These are phyloP conservation scores for Campoletis raptor DNA, from an alignment of 2,888 invertebrate genomes.

Conservation along the genomic window DNA sequence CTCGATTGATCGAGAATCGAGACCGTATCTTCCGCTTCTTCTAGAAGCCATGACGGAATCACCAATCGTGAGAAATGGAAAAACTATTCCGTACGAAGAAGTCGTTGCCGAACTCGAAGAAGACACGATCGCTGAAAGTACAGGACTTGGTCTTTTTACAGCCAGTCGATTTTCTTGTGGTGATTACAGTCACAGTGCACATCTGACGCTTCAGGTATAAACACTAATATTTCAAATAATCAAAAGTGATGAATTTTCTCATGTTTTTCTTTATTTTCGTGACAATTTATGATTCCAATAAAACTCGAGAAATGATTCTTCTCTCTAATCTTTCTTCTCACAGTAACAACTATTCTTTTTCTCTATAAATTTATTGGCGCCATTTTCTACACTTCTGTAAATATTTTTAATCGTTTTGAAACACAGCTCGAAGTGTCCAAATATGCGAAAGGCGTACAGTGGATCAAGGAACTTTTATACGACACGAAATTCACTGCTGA, in stretches of 20 bases:
- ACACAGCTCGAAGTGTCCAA: constrained; percentile 91
- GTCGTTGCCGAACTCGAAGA: constrained; percentile 92
- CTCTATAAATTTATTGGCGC: background rate
- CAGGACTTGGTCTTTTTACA: constrained; percentile 88
- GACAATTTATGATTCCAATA: background rate
- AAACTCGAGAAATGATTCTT: background rate
- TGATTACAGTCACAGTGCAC: constrained; percentile 89
- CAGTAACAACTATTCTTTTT: background rate
- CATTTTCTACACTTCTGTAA: background rate
- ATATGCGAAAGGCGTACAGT: constrained; percentile 90
- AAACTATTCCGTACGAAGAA: constrained; percentile 88
- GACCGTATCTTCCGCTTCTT: constrained; percentile 91
- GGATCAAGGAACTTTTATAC: constrained; percentile 92
- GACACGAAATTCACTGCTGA: constrained; percentile 90
- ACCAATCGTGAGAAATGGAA: constrained; percentile 88
- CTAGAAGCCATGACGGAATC: constrained; percentile 92
- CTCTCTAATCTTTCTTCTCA: background rate
- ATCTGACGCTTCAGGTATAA: constrained; percentile 89
- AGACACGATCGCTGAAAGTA: constrained; percentile 89
- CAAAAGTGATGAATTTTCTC: background rate
- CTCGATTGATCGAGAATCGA: constrained; percentile 86
- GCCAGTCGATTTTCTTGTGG: constrained; percentile 89
- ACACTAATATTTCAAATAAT: background rate
- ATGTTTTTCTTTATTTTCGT: background rate
- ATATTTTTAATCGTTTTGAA: constrained; percentile 44